Evolutionary conservation across 2,888 invertebrate genomes (phyloP).

Genomic region (Mythimna pallens): DNA sequence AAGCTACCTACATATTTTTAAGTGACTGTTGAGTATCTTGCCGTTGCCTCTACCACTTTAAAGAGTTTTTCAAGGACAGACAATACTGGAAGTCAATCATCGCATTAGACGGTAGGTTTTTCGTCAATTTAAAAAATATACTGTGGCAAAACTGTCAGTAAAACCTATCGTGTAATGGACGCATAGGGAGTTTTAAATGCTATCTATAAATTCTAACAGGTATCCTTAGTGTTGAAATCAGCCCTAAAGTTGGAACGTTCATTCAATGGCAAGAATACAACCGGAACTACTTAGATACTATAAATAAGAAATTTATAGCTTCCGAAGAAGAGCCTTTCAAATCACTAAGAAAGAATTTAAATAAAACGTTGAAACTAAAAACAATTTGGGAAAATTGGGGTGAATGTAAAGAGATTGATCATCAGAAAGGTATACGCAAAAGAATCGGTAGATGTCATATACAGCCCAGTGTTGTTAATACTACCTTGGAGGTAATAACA

Average conservation of each 20-base stretch:
- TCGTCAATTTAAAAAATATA: too few species aligned
- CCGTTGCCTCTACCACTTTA: too few species aligned
- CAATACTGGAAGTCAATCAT: too few species aligned
- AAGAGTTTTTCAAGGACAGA: too few species aligned
- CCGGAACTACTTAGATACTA: constrained; percentile 80
- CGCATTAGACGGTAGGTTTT: too few species aligned
- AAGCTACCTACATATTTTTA: too few species aligned
- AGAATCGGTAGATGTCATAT: constrained; percentile 87
- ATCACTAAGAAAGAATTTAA: constrained; percentile 78
- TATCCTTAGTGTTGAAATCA: constrained; percentile 28
- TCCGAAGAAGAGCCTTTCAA: constrained; percentile 82
- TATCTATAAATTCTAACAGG: constrained; percentile 25
- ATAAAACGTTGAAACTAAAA: constrained; percentile 82
- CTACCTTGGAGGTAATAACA: constrained; percentile 29
- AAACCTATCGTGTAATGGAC: too few species aligned
- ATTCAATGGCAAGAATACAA: constrained; percentile 87
- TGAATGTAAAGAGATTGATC: constrained; percentile 86
- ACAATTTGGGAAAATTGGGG: constrained; percentile 90
- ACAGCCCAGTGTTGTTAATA: constrained; percentile 65
- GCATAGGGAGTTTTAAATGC: not conserved
- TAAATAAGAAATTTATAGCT: constrained; percentile 83
- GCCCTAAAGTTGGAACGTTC: constrained; percentile 44
- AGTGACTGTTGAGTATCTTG: too few species aligned
- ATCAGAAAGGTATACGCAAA: constrained; percentile 79
- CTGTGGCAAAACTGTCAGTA: too few species aligned